phyloP scores from a whole-genome alignment of 2,888 invertebrate species.

The Rhagonycha lutea region DNA sequence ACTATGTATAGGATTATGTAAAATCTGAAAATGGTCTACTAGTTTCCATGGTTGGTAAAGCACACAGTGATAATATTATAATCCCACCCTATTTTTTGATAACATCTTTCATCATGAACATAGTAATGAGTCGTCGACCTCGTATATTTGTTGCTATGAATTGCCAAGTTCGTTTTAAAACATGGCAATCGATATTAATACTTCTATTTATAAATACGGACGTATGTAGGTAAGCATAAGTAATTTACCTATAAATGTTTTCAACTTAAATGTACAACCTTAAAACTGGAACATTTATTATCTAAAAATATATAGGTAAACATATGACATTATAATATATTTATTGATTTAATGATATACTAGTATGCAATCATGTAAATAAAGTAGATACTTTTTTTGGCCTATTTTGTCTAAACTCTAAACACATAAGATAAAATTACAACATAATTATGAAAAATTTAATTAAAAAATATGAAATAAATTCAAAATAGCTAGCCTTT shows the following conservation, averaged over 20 bases:
- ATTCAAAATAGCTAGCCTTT: too few species aligned
- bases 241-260: neutral
- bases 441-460: too few species aligned
- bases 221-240: neutral
- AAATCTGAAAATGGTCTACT: neutral
- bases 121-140: conserved; percentile 12
- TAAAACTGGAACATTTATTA: neutral
- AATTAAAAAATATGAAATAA: too few species aligned
- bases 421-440: too few species aligned
- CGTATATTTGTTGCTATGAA: neutral
- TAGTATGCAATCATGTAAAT: neutral
- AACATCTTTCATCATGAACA: conserved; percentile 9
- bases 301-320: neutral
- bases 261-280: neutral
- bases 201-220: neutral
- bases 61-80: conserved; percentile 6
- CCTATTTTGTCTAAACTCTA: too few species aligned
- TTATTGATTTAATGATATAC: neutral
- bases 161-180: conserved; percentile 4
- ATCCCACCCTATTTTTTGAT: conserved; percentile 8
- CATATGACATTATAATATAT: neutral
- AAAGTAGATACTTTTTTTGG: too few species aligned
- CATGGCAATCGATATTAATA: neutral
- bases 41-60: neutral
- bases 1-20: neutral